Conservation (phyloP, 1,140 invertebrate species). For the Bombus confusus region DNA sequence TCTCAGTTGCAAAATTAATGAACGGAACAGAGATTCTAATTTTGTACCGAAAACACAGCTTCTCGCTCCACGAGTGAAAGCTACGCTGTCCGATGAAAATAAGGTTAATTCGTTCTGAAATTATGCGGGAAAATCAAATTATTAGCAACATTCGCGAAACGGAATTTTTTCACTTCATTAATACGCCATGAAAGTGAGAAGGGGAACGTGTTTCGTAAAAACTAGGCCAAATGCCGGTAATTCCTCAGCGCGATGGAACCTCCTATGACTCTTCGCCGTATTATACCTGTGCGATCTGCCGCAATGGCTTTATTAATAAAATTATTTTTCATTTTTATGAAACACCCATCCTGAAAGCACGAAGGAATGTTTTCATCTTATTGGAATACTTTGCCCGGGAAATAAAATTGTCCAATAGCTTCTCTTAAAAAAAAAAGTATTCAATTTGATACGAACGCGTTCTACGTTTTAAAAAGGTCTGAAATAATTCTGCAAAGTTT, state of each 20-base stretch:
- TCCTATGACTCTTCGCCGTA: background rate
- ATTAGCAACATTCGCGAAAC: background rate
- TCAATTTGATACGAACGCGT: no score
- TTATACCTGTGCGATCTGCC: background rate
- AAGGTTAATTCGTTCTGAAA: background rate
- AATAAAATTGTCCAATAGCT: no score
- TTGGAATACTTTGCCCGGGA: background rate
- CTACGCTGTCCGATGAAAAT: background rate
- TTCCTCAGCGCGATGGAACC: background rate
- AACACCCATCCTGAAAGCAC: background rate
- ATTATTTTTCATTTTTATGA: background rate
- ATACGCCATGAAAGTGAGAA: background rate
- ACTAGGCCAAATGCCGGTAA: constrained; percentile 35
- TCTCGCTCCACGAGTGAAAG: background rate
- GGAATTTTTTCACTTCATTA: background rate
- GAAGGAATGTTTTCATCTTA: background rate
- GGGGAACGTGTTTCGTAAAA: constrained; percentile 3
- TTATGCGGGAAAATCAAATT: background rate
- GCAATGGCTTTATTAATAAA: constrained; percentile 8
- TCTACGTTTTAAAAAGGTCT: no score
- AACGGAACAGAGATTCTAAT: constrained; percentile 5
- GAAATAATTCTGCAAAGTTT: no score
- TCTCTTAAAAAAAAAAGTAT: no score
- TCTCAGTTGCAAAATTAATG: background rate
- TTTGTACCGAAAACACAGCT: background rate